Base-by-base conservation (phyloP, 2,888 invertebrate genomes). In the Panopea generosa region DNA sequence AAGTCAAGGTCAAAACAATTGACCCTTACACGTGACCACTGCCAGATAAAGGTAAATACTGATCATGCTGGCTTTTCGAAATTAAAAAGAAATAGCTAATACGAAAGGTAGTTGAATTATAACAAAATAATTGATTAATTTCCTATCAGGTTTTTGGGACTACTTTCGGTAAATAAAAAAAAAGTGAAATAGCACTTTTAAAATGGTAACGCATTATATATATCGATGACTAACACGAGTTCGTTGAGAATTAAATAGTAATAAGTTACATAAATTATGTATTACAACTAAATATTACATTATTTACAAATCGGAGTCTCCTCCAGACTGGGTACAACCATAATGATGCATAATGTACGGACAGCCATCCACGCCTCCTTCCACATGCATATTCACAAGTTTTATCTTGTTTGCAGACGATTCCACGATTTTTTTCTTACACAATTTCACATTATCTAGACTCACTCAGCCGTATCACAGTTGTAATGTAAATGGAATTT, bases 191-290 rank as follows among this genome's bases (percentile, higher is more conserved):
- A 73, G 73, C 73, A 73, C 66, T 73, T 73, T 14, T 26, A 55
- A 4, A 16, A 45, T 45, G 45, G 45, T 16, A 22, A 55, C 40
- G 7, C 16, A 55, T 26, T 47, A 29, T 26, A 29, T 47, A 61
- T 47, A 50, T 49, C 33, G 20, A 61, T 49, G 50, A 67, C 60
- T 43, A 63, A 57, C 27, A 67, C 29, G 47, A 60, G 9, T 72
- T 72, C 71, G 71, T 66, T 68, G 73, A 63, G 47, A 75, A 65
- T 75, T 69, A 69, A 63, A 69, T 68, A 69, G 49, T 59, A 77
- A 77, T 77, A 77, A 77, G 56, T 77, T 77, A 77, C 77, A 77
- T 77, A 77, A 77, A 71, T 76, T 77, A 77, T 66, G 40, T n/a
- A 55, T 63, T 61, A 50, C 26, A 67, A 24, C 47, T 68, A 71